Conservation (phyloP, 2,113 vertebrate species). For the Galbula dea region DNA sequence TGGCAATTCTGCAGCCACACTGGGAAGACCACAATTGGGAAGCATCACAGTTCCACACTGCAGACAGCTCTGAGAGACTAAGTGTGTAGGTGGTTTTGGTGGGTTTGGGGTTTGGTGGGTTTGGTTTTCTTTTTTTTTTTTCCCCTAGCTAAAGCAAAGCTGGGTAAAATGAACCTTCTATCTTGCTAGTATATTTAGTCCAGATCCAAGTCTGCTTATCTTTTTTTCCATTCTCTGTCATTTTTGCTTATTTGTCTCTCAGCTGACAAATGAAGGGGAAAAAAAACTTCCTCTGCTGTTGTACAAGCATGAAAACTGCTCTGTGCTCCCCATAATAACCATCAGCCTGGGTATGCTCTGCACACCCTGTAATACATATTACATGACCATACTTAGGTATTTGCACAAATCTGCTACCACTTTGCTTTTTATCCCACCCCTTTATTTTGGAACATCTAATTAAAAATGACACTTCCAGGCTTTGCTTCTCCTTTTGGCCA, state of each 20-base stretch:
- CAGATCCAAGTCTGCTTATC: conserved; percentile 34
- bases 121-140: neutral
- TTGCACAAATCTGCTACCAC: neutral
- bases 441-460: neutral
- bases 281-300: neutral
- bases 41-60: neutral
- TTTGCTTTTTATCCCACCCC: neutral
- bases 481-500: neutral
- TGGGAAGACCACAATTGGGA: neutral
- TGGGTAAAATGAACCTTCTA: conserved; percentile 51
- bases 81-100: too few relatives aligned
- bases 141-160: conserved; percentile 10
- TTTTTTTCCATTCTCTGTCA: conserved; percentile 44
- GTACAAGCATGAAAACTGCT: neutral
- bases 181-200: neutral
- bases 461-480: neutral
- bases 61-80: neutral
- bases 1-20: neutral
- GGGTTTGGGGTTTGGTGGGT: neutral
- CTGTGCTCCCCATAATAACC: neutral
- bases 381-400: neutral
- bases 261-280: neutral
- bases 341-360: neutral
- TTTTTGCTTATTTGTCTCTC: neutral
- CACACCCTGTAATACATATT: neutral